Evolutionary conservation across 2,888 invertebrate genomes (phyloP).

Genomic region (Deilephila elpenor): DNA sequence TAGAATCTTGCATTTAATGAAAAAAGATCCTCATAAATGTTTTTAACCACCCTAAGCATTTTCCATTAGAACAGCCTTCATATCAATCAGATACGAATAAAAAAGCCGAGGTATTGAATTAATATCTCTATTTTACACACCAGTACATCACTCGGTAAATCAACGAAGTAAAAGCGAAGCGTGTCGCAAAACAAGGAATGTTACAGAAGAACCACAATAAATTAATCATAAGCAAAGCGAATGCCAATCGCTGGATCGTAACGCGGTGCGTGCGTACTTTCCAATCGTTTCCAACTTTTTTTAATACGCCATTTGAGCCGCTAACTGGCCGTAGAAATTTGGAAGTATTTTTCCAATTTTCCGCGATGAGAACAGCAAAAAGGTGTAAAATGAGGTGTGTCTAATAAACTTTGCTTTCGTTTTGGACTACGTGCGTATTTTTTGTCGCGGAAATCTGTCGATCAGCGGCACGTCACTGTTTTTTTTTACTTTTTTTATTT

Average conservation of each 20-base stretch:
- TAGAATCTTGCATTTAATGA: too few relatives aligned
- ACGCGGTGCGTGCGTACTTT: slow-evolving; percentile 72
- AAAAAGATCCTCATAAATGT: too few relatives aligned
- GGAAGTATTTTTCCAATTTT: slow-evolving; percentile 10
- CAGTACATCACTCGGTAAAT: not conserved
- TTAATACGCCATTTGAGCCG: slow-evolving; percentile 42
- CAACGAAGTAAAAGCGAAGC: slow-evolving; percentile 17
- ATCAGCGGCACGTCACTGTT: not conserved
- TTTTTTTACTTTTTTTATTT: too few relatives aligned
- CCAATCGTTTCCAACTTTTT: slow-evolving; percentile 57
- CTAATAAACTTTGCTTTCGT: not conserved
- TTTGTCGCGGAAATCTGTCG: not conserved
- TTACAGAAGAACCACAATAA: slow-evolving; percentile 49
- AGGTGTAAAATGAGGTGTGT: not conserved
- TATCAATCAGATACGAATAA: too few relatives aligned
- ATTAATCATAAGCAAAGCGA: slow-evolving; percentile 61
- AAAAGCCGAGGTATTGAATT: not conserved
- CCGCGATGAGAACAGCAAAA: not conserved
- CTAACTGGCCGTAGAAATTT: slow-evolving; percentile 22
- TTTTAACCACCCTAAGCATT: too few relatives aligned
- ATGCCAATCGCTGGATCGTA: slow-evolving; percentile 72
- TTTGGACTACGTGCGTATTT: not conserved
- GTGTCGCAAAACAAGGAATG: slow-evolving; percentile 53
- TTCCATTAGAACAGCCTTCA: too few relatives aligned
- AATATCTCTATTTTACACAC: not conserved